phyloP scores from a whole-genome alignment of 2,113 vertebrate species.

The Empidonax traillii region DNA sequence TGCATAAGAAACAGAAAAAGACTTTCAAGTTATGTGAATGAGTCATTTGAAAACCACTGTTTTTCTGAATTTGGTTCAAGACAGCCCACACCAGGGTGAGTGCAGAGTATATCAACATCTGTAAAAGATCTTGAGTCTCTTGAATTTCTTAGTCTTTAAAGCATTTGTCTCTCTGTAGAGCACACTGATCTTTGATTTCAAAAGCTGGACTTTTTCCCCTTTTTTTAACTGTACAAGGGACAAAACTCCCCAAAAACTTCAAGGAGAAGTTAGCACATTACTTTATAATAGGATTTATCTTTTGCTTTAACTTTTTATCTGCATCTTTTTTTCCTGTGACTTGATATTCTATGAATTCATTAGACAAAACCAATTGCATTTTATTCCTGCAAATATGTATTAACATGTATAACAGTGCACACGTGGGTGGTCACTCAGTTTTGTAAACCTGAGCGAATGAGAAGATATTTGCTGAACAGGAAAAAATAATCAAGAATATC shows the following conservation, averaged over 20 bases:
- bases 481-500: background rate
- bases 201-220: background rate
- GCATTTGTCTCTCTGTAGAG: slow-evolving; percentile 34
- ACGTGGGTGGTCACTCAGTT: background rate
- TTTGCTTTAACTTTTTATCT: background rate
- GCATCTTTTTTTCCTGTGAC: background rate
- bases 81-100: slow-evolving; percentile 43
- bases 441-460: background rate
- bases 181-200: slow-evolving; percentile 41
- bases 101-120: slow-evolving; percentile 58
- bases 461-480: background rate
- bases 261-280: background rate
- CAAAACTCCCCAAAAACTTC: background rate
- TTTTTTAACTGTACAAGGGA: background rate
- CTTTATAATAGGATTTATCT: background rate
- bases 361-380: background rate
- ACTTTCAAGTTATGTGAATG: slow-evolving; percentile 42
- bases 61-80: slow-evolving; percentile 53
- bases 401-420: background rate
- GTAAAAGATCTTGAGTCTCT: slow-evolving; percentile 45
- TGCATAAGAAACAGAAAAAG: slow-evolving; percentile 36
- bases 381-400: background rate
- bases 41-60: slow-evolving; percentile 44
- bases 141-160: slow-evolving; percentile 49
- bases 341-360: background rate